Evolutionary conservation across 2,113 vertebrate species (phyloP).

Genomic region (Cottus gobio): DNA sequence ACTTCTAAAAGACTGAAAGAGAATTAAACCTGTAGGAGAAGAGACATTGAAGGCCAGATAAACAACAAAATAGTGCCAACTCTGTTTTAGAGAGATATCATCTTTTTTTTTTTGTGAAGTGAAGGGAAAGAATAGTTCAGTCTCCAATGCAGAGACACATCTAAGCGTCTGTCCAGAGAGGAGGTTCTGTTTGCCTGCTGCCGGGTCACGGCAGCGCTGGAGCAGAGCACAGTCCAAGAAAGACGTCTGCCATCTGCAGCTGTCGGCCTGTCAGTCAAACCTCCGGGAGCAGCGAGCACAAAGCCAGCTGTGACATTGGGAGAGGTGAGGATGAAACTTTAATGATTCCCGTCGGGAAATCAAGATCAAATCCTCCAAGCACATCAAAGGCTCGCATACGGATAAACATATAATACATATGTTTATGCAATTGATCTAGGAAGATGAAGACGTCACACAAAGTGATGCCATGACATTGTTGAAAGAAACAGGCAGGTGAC

Average conservation of each 20-base stretch:
- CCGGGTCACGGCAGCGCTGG: slow-evolving; percentile 9
- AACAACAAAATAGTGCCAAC: neutral
- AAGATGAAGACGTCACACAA: slow-evolving; percentile 8
- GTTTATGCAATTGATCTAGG: neutral
- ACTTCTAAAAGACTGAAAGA: slow-evolving; percentile 7
- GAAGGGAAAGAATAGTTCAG: slow-evolving; percentile 5
- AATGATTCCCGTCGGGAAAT: slow-evolving; percentile 38
- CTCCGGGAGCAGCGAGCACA: slow-evolving; percentile 19
- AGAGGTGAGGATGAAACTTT: slow-evolving; percentile 21
- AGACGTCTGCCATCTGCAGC: slow-evolving; percentile 8
- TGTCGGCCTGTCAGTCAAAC: slow-evolving; percentile 27
- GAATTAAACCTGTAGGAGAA: slow-evolving; percentile 12
- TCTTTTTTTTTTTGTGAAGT: slow-evolving; percentile 3
- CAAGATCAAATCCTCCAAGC: slow-evolving; percentile 26
- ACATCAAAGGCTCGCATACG: slow-evolving; percentile 19
- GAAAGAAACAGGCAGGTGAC: neutral
- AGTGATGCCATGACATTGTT: neutral
- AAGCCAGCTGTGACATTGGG: slow-evolving; percentile 28
- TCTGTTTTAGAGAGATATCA: slow-evolving; percentile 19
- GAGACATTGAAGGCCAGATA: slow-evolving; percentile 29
- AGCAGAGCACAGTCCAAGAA: neutral
- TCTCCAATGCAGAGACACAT: slow-evolving; percentile 25
- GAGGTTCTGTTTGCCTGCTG: slow-evolving; percentile 11
- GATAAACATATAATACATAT: slow-evolving; percentile 13
- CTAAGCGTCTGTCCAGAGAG: slow-evolving; percentile 26